Base-by-base conservation (phyloP, 2,888 invertebrate species). In the Caenorhabditis sp. region DNA sequence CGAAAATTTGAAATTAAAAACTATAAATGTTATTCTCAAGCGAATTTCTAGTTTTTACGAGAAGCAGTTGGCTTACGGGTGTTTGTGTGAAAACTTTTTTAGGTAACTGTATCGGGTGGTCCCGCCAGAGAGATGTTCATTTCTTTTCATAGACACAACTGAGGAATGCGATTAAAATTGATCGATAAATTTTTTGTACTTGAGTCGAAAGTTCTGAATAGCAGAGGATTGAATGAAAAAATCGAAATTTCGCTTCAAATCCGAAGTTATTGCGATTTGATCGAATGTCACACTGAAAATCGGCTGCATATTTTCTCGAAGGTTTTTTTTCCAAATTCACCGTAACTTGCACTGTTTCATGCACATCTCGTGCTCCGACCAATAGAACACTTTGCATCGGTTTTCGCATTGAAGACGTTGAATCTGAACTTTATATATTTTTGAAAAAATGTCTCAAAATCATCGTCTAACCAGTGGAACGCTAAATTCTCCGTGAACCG, bases 201-300 rank as follows among this genome's bases (percentile, higher is more conserved):
- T 79, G 35, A 75, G 39, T 20, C 79, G 66, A 15, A 81, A 63
- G 58, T 81, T 81, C 6, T 61, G 68, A 35, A 75, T 70, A 0
- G 78, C 76, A 2, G 78, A 68, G 0, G 75, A 79, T 45, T 76
- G 62, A 0, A 79, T 58, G 53, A 79, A 81, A 37, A 63, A 68
- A 22, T 78, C 71, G 46, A 79, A 78, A 24, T 78, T 72, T n/a
- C 79, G 52, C 48, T 79, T 81, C 53, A 79, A 24, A 55, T 79
- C 75, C 6, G 75, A 66, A 2, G 73, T 68, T 7, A 79, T 22
- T 4, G 78, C 55, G n/a, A 80, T 48, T 30, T 73, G 58, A 46
- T 81, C 79, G 63, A 68, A 81, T 17, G 59, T 39, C 30, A 80
- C 22, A n/a, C 78, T n/a, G n/a, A n/a, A n/a, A n/a, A n/a, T n/a